Evolutionary conservation across 2,888 invertebrate genomes (phyloP).

Genomic region (Aphrophora alni): DNA sequence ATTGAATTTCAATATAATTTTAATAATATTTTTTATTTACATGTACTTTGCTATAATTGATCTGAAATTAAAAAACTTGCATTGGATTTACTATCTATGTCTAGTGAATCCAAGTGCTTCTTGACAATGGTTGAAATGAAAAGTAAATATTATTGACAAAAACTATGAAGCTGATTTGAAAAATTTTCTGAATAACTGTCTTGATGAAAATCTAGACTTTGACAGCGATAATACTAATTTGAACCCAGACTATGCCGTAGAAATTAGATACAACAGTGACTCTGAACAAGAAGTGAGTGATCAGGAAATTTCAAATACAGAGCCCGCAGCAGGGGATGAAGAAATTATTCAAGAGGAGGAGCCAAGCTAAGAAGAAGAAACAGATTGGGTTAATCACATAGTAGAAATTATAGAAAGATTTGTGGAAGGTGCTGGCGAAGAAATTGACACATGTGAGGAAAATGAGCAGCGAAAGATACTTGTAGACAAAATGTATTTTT

Average conservation of each 20-base stretch:
- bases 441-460: too few relatives aligned
- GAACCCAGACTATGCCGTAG: background rate
- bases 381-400: background rate
- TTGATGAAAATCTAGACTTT: background rate
- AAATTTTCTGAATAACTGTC: too few relatives aligned
- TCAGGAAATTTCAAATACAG: background rate
- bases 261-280: background rate
- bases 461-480: background rate
- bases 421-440: background rate
- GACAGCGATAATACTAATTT: background rate
- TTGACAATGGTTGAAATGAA: too few relatives aligned
- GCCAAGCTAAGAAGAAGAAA: background rate
- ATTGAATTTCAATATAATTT: background rate
- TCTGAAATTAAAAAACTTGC: background rate
- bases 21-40: background rate
- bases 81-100: background rate
- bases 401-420: background rate
- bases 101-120: background rate
- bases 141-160: too few relatives aligned
- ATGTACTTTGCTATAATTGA: background rate
- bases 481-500: background rate
- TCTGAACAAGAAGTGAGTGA: background rate
- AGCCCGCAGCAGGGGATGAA: background rate
- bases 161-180: too few relatives aligned
- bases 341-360: background rate